Conservation (phyloP, 2,113 vertebrate species). For the Callopanchax toddi region DNA sequence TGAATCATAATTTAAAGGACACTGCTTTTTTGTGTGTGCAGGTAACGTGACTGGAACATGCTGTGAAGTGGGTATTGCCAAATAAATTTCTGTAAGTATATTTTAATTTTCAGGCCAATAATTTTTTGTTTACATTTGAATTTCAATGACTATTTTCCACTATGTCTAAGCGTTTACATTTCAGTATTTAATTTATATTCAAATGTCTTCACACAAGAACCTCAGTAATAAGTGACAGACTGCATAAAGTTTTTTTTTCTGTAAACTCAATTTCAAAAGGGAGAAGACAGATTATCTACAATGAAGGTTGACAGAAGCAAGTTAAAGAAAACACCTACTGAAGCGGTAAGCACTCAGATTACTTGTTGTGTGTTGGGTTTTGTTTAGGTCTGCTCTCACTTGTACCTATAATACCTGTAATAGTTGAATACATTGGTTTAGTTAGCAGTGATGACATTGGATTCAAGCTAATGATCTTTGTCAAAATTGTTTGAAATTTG, state of each 20-base stretch:
- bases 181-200: background rate
- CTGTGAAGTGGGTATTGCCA: slow-evolving; percentile 78
- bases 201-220: background rate
- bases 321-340: slow-evolving; percentile 95
- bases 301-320: slow-evolving; percentile 98
- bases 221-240: background rate
- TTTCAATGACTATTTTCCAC: background rate
- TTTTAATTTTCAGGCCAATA: background rate
- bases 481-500: no score
- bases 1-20: background rate
- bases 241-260: background rate
- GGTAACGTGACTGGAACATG: slow-evolving; percentile 78
- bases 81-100: slow-evolving; percentile 76
- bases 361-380: background rate
- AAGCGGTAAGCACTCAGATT: slow-evolving; percentile 86
- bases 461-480: no score
- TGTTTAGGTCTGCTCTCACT: background rate
- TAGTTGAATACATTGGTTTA: background rate
- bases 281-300: slow-evolving; percentile 81
- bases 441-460: no score
- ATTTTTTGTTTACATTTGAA: background rate
- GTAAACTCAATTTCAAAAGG: slow-evolving; percentile 63
- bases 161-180: background rate
- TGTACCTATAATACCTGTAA: background rate
- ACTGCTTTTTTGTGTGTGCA: slow-evolving; percentile 48